Percentiles rank a stretch among this genome's conserved stretches.
Evolutionary conservation across 2,888 invertebrate species (phyloP).

Genomic region (Andrena dorsata): DNA sequence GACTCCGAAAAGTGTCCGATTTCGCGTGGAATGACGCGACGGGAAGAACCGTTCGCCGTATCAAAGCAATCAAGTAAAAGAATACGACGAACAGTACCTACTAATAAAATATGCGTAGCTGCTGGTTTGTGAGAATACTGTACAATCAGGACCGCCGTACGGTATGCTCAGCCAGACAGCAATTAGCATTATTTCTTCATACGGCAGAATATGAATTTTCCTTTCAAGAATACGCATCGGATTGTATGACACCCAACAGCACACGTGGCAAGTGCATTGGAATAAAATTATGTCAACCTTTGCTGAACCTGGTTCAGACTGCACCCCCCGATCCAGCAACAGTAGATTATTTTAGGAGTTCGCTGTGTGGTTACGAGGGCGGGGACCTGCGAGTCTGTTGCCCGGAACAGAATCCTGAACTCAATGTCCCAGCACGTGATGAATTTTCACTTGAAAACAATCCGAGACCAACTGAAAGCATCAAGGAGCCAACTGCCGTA

Average conservation of each 20-base stretch:
- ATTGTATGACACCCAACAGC: slow-evolving; percentile 85
- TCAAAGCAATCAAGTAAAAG: not conserved
- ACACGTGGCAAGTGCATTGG: slow-evolving; percentile 85
- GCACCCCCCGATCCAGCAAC: slow-evolving; percentile 83
- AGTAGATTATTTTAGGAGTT: slow-evolving; percentile 86
- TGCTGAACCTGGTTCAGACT: slow-evolving; percentile 84
- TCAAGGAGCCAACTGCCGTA: not conserved
- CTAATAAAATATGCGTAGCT: not conserved
- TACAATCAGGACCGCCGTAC: not conserved
- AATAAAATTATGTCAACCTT: slow-evolving; percentile 84
- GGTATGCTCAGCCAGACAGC: not conserved
- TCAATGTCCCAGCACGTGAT: not conserved
- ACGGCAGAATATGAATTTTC: not conserved
- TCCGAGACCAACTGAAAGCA: too few relatives aligned
- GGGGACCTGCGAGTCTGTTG: slow-evolving; percentile 88
- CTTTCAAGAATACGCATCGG: slow-evolving; percentile 40
- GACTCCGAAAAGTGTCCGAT: too few relatives aligned
- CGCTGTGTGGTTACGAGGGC: slow-evolving; percentile 89
- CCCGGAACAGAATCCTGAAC: slow-evolving; percentile 18
- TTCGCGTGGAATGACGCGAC: not conserved
- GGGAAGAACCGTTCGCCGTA: not conserved
- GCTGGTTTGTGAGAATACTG: not conserved
- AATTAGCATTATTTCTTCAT: not conserved
- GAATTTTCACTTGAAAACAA: too few relatives aligned
- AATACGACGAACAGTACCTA: too few relatives aligned